A percentile compares a stretch with the other conserved stretches of the same genome.
Evolutionary conservation across 1,140 invertebrate genomes (phyloP).

Genomic region (Tribolium madens): DNA sequence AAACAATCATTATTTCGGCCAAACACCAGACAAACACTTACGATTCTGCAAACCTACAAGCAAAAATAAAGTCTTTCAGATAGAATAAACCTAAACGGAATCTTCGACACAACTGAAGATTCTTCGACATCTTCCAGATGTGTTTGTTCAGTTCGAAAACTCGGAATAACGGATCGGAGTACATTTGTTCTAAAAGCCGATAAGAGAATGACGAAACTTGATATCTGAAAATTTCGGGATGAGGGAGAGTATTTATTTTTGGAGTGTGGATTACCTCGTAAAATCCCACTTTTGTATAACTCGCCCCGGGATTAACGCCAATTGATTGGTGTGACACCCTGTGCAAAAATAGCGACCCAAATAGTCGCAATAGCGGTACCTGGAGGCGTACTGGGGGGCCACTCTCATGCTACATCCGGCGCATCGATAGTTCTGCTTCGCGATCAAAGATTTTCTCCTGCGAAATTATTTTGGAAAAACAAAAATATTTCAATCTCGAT

Average conservation of each 20-base stretch:
- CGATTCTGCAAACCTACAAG: conserved; percentile 75
- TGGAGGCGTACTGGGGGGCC: conserved; percentile 76
- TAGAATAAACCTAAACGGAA: conserved; percentile 76
- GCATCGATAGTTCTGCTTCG: conserved; percentile 85
- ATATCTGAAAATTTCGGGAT: conserved; percentile 70
- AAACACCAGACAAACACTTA: conserved; percentile 64
- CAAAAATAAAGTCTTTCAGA: conserved; percentile 77
- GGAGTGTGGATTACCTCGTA: conserved; percentile 66
- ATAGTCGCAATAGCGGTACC: conserved; percentile 87
- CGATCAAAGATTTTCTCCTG: conserved; percentile 75
- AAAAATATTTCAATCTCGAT: too few species aligned
- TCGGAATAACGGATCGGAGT: conserved; percentile 83
- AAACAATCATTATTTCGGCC: conserved; percentile 4
- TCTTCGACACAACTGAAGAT: conserved; percentile 72
- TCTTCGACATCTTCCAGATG: conserved; percentile 74
- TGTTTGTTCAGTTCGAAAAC: conserved; percentile 78
- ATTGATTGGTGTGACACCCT: conserved; percentile 85
- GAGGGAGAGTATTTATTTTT: background rate
- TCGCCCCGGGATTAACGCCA: conserved; percentile 81
- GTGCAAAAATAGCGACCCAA: conserved; percentile 91
- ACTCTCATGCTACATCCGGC: conserved; percentile 89
- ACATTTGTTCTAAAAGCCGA: conserved; percentile 82
- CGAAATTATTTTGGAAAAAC: too few species aligned
- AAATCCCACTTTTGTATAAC: conserved; percentile 83
- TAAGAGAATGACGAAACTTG: conserved; percentile 86